Conservation (phyloP, 2,888 invertebrate species). For the Synergus japonicus region DNA sequence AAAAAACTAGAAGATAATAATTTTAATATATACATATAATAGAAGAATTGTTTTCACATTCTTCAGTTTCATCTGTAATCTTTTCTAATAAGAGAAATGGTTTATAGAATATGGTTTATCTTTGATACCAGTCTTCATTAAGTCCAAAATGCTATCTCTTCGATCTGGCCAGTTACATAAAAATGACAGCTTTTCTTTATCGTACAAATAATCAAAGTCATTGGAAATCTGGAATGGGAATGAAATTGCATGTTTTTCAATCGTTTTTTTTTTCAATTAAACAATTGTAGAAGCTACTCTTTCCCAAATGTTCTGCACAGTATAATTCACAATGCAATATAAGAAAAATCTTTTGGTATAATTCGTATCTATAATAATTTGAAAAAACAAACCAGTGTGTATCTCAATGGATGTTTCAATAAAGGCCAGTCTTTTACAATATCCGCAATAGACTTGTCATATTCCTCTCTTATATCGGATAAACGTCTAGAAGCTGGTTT, state of each 20-base stretch:
- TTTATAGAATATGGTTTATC: too few species aligned
- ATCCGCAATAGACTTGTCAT: background rate
- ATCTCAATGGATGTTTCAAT: conserved; percentile 30
- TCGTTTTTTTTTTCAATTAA: too few species aligned
- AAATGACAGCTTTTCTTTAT: background rate
- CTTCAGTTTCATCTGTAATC: background rate
- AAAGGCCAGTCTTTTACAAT: conserved; percentile 24
- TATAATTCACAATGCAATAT: background rate
- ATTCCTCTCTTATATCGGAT: background rate
- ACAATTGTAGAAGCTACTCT: too few species aligned
- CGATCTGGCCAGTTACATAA: background rate
- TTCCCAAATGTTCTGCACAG: too few species aligned
- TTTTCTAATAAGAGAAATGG: background rate
- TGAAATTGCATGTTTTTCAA: background rate
- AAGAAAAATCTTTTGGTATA: background rate
- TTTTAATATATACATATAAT: too few species aligned
- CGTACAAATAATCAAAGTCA: background rate
- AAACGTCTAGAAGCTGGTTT: background rate
- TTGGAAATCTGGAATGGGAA: background rate
- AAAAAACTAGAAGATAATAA: too few species aligned
- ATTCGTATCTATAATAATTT: background rate
- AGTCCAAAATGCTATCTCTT: background rate
- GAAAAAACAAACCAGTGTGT: background rate
- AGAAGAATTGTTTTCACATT: background rate
- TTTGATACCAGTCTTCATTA: conserved; percentile 1